These are phyloP conservation scores for Dreissena rostriformis DNA, from an alignment of 1,140 invertebrate species.

Conservation along the genomic window DNA sequence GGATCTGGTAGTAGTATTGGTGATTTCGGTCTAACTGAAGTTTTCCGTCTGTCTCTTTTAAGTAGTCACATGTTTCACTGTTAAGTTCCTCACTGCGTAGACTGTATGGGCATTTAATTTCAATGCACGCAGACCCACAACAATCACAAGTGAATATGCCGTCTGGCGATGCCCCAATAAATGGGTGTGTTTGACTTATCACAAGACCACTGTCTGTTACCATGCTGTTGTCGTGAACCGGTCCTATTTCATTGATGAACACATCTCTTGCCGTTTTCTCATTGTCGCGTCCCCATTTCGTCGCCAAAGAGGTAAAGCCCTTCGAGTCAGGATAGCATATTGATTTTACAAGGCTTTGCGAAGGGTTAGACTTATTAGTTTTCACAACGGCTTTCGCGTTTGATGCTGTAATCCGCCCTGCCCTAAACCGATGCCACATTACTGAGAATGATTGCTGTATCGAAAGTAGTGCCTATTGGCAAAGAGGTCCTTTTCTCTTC, in stretches of 20 bases:
- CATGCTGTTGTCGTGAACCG: not conserved
- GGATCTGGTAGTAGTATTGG: not conserved
- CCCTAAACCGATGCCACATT: slow-evolving; percentile 55
- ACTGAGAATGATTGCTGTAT: too few species aligned
- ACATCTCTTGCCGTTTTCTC: not conserved
- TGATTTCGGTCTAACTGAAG: too few species aligned
- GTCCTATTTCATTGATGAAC: not conserved
- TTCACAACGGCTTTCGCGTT: slow-evolving; percentile 48
- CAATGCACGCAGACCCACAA: not conserved
- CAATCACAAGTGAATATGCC: not conserved
- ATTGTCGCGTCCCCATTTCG: not conserved
- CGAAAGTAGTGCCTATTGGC: too few species aligned
- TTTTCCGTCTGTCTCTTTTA: not conserved
- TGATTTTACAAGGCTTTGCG: not conserved
- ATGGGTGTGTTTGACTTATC: not conserved
- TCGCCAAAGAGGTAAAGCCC: not conserved
- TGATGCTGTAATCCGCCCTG: slow-evolving; percentile 62
- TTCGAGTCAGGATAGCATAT: not conserved
- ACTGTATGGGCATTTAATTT: slow-evolving; percentile 14
- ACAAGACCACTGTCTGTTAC: not conserved
- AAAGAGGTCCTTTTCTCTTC: too few species aligned
- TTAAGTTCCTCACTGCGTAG: not conserved
- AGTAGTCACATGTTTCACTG: not conserved
- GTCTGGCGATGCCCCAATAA: not conserved
- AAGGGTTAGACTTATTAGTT: not conserved